phyloP scores from a whole-genome alignment of 2,888 invertebrate species.

The Meiosimyza decipiens region DNA sequence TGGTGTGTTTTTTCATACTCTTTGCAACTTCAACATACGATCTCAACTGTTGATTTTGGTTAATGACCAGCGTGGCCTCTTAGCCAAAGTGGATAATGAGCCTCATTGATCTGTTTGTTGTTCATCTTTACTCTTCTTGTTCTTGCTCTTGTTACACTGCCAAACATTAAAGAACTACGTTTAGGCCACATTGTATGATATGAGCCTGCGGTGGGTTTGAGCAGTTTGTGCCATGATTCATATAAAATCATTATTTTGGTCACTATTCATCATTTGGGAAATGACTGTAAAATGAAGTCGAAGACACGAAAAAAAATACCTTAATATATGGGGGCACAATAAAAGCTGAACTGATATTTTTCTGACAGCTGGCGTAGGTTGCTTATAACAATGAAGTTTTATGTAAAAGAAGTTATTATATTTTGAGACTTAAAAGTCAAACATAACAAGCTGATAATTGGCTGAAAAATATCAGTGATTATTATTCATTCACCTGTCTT shows the following conservation, averaged over 20 bases:
- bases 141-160: constrained; percentile 23
- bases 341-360: no score
- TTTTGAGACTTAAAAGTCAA: no score
- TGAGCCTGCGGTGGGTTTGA: neutral
- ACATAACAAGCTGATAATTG: no score
- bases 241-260: constrained; percentile 33
- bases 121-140: neutral
- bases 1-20: neutral
- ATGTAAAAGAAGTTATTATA: no score
- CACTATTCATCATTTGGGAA: constrained; percentile 29
- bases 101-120: constrained; percentile 23
- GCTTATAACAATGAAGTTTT: no score
- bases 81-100: constrained; percentile 29
- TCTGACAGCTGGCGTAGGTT: no score
- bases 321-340: no score
- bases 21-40: neutral
- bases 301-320: no score
- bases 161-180: constrained; percentile 4
- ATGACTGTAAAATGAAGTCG: no score
- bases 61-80: constrained; percentile 23
- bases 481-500: no score
- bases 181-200: neutral
- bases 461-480: no score
- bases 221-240: constrained; percentile 16
- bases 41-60: neutral